Evolutionary conservation across 2,888 invertebrate species (phyloP).

Genomic region (Amiota communis): DNA sequence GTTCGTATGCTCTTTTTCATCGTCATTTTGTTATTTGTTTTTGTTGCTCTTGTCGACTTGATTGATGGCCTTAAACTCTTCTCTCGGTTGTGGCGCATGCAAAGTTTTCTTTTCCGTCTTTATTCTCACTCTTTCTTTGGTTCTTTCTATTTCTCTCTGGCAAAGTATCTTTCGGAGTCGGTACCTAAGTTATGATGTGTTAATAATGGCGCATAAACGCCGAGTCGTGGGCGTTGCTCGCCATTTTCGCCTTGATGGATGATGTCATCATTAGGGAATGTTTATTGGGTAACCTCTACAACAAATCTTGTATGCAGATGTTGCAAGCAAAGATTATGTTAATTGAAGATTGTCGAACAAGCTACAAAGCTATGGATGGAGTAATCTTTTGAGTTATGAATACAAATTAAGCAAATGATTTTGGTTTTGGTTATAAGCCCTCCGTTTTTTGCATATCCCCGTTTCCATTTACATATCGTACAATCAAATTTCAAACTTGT

Average conservation of each 20-base stretch:
- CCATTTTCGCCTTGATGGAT: constrained; percentile 20
- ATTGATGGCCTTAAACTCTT: constrained; percentile 61
- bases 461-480: no score
- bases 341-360: no score
- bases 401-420: no score
- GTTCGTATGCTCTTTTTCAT: constrained; percentile 34
- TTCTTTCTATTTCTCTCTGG: constrained; percentile 34
- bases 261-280: constrained; percentile 10
- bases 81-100: constrained; percentile 31
- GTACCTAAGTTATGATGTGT: constrained; percentile 68
- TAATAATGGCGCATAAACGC: constrained; percentile 69
- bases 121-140: constrained; percentile 30
- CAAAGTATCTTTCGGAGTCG: no score
- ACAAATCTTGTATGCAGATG: not conserved
- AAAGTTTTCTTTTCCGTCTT: constrained; percentile 16
- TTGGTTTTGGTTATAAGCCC: no score
- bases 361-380: no score
- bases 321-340: not conserved
- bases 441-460: no score
- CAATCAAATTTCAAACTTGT: no score
- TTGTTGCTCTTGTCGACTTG: constrained; percentile 56
- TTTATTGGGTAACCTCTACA: not conserved
- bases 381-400: no score
- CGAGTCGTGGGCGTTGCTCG: constrained; percentile 60
- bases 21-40: constrained; percentile 40